Base-by-base conservation (phyloP, 2,797 vertebrate genomes). In the Emys orbicularis region DNA sequence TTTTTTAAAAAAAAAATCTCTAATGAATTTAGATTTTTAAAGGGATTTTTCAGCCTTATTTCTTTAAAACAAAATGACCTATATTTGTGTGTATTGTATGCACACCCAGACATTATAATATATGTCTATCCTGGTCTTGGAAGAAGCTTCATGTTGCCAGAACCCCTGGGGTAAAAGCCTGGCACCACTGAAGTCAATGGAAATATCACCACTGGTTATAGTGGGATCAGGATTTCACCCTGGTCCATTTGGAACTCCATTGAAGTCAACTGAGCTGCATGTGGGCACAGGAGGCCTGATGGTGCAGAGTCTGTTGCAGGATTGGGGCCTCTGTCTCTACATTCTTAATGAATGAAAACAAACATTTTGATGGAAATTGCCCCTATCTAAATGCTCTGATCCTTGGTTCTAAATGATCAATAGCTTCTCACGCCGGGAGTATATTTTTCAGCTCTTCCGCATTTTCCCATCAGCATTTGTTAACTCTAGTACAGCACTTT, bases 171-270 rank as follows among this genome's bases (percentile, higher is more conserved):
- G 15, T 29, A 49, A 31, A 77, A 77, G 10, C 4, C 27, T 77
- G 44, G 44, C 25, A 13, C 25, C 44, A 27, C 11, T 76, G 25
- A 76, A 29, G n/a, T 68, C n/a, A 68, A n/a, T 68, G 65, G 18
- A 21, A 37, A 68, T 76, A 44, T 76, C 25, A 44, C 72, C 27
- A 76, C 72, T 76, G 27, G 11, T 15, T 47, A 23, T 29, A 47
- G 4, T 49, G 15, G 8, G 12, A 49, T 29, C 47, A 29, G 44
- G 13, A 49, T 77, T 77, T 77, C 27, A 49, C 8, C 3, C 6
- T 1, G 1, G 37, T 81, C 50, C 76, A 12, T 3, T 0, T 0
- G 13, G 34, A 68, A 29, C 21, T 84, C 23, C 25, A 18, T 13
- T 92, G 61, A 19, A 44, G 61, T 12, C 89, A 47, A 23, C 77